Percentiles rank a stretch among this genome's conserved stretches.
These are phyloP conservation scores for Pedionomus torquatus DNA, from an alignment of 2,113 vertebrate genomes.

Conservation along the genomic window DNA sequence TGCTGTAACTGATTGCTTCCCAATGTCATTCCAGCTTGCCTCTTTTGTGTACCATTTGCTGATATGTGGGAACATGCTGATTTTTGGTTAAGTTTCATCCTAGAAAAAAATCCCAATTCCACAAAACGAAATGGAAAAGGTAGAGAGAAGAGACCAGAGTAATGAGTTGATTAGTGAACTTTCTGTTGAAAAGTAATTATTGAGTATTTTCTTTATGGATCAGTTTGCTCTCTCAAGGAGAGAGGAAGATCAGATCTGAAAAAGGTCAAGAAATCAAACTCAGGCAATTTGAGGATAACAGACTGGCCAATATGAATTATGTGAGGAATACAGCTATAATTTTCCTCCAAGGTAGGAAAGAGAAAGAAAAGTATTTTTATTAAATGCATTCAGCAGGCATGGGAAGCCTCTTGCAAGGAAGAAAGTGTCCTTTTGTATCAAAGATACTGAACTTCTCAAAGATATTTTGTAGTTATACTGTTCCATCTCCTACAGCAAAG, in stretches of 20 bases:
- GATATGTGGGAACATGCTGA: not conserved
- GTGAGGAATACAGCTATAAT: not conserved
- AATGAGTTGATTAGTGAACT: not conserved
- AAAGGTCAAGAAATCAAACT: not conserved
- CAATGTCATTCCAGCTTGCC: not conserved
- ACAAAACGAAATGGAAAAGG: not conserved
- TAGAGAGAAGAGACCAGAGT: not conserved
- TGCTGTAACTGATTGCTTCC: not conserved
- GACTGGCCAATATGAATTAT: not conserved
- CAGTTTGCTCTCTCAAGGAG: not conserved
- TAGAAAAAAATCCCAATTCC: not conserved
- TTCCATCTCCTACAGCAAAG: not conserved
- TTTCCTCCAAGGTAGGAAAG: not conserved
- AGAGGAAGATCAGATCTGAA: not conserved
- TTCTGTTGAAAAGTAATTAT: not conserved
- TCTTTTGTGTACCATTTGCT: not conserved
- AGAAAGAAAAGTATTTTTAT: not conserved
- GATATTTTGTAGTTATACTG: conserved; percentile 31
- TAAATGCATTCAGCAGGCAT: not conserved
- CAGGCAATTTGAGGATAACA: not conserved
- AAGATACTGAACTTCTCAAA: not conserved
- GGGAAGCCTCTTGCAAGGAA: not conserved
- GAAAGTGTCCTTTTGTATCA: not conserved
- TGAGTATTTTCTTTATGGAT: not conserved
- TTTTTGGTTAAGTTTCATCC: not conserved